Evolutionary conservation across 2,797 vertebrate genomes (phyloP).

Genomic region (Myotis pilosus): DNA sequence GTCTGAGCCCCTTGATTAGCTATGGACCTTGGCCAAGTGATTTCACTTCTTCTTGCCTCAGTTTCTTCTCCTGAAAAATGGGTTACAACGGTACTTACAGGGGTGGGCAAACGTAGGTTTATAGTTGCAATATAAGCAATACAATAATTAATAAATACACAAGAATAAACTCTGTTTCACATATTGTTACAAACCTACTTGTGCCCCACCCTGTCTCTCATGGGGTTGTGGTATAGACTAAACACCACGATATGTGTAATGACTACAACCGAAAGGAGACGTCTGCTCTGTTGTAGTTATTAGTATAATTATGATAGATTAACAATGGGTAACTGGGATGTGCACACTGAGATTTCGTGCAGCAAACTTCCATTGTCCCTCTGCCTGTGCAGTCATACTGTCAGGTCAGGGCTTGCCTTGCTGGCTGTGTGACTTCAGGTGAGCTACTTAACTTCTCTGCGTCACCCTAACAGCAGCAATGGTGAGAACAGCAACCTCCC

Average conservation of each 20-base stretch:
- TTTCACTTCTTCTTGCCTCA: background rate
- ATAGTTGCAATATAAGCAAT: background rate
- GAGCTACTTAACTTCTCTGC: background rate
- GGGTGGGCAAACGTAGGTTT: background rate
- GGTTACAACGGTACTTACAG: background rate
- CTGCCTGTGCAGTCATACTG: background rate
- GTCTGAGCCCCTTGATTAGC: background rate
- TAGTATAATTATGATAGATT: background rate
- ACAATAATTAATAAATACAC: background rate
- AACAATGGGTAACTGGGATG: background rate
- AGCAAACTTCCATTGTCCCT: background rate
- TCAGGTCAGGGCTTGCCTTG: background rate
- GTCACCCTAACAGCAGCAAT: background rate
- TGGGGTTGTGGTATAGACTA: background rate
- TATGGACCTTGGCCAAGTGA: background rate
- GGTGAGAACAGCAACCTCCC: background rate
- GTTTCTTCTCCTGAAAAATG: conserved; percentile 10
- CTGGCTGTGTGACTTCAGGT: background rate
- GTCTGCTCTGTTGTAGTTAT: background rate
- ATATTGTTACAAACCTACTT: background rate
- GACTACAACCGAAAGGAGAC: background rate
- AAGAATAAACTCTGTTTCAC: background rate
- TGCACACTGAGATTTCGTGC: background rate
- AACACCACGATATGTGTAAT: background rate
- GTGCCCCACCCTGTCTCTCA: background rate